These are phyloP conservation scores for Lycopodina hypogea DNA, from an alignment of 37 sponge, comb jelly and placozoan species.

Conservation along the genomic window DNA sequence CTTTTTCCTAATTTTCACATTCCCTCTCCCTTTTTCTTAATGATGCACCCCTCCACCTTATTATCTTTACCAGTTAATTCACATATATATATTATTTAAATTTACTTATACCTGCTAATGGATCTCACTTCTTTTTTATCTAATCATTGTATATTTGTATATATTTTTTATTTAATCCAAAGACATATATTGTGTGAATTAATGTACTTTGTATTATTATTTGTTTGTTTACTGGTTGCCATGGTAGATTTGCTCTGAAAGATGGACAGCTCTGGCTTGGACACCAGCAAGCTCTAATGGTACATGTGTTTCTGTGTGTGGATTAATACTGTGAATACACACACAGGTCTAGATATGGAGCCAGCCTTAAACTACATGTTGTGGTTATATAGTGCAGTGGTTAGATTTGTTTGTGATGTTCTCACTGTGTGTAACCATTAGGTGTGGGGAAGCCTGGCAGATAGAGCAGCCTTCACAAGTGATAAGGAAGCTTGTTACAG, in stretches of 20 bases:
- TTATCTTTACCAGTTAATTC: too few species aligned
- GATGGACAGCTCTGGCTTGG: slow-evolving; percentile 89
- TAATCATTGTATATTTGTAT: too few species aligned
- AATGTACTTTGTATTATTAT: background rate
- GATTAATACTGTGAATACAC: background rate
- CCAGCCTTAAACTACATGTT: background rate
- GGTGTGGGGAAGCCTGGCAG: slow-evolving; percentile 84
- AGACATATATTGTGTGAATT: too few species aligned
- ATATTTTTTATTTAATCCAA: too few species aligned
- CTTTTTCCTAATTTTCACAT: too few species aligned
- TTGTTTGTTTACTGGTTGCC: background rate
- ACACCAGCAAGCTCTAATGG: slow-evolving; percentile 68
- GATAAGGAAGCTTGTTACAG: slow-evolving; percentile 85
- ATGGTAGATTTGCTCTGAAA: slow-evolving; percentile 70
- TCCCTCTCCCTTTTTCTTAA: too few species aligned
- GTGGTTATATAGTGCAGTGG: background rate
- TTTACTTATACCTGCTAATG: too few species aligned
- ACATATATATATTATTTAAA: too few species aligned
- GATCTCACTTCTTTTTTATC: too few species aligned
- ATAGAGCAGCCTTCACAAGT: slow-evolving; percentile 61
- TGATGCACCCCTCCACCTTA: too few species aligned
- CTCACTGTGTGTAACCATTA: slow-evolving; percentile 8
- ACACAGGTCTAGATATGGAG: too few species aligned
- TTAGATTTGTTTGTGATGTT: too few species aligned
- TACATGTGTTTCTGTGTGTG: background rate